Conservation (phyloP, 2,797 vertebrate species). For the Lagorchestes hirsutus region DNA sequence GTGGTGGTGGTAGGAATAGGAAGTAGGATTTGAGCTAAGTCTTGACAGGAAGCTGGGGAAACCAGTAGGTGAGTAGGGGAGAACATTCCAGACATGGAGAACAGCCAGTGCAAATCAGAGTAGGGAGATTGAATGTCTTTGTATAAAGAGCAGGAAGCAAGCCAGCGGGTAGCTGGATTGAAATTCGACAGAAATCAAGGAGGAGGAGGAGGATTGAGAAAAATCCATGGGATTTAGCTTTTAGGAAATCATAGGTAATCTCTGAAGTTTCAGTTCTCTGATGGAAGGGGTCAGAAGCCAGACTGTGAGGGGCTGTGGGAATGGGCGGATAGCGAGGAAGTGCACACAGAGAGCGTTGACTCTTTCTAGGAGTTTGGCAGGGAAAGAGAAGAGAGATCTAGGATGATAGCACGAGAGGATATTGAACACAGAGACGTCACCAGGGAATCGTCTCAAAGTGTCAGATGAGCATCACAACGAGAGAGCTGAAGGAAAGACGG, state of each 20-base stretch:
- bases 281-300: background rate
- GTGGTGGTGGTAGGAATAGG: background rate
- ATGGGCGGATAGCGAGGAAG: background rate
- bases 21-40: background rate
- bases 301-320: background rate
- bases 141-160: background rate
- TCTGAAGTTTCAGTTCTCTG: background rate
- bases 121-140: background rate
- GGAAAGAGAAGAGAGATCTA: background rate
- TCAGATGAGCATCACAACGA: background rate
- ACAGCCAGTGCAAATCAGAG: background rate
- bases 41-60: background rate
- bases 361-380: slow-evolving; percentile 8
- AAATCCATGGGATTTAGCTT: background rate
- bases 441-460: background rate
- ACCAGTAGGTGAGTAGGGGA: background rate
- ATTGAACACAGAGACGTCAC: background rate
- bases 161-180: background rate
- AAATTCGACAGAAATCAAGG: background rate
- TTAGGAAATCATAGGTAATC: background rate
- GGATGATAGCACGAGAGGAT: background rate
- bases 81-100: background rate
- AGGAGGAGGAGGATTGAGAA: background rate
- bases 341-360: background rate
- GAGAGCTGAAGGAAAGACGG: background rate